Evolutionary conservation across 2,113 vertebrate genomes (phyloP), one percentile per base, ranked within the genome.

Genomic region (Capra hircus): DNA sequence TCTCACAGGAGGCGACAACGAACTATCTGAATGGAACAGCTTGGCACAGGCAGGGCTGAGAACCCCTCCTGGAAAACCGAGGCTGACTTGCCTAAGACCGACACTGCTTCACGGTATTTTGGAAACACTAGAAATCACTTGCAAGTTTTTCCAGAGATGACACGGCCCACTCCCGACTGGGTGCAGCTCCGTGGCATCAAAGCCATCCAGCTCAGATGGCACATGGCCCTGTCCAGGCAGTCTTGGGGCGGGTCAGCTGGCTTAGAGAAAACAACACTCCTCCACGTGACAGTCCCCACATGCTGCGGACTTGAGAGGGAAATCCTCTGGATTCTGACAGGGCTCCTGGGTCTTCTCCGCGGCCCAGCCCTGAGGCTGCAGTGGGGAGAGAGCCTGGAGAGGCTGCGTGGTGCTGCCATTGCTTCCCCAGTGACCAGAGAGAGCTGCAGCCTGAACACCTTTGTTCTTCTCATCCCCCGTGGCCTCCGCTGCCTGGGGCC

Each of bases 281-380:
- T 96, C 94, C 95, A 95, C 52, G 90, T 97, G 98, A 90, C 1
- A 0, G 81, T 74, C 89, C 98, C 43, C 92, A 88, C 59, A 3
- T 45, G 62, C 81, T 92, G 86, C 71, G 92, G 53, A 91, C 53
- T 84, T 83, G 36, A 84, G 97, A 97, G 60, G 17, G 84, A 48
- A 87, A 55, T 71, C 57, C 89, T 98, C 86, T 96, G 96, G 50
- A 59, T 48, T 94, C 96, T 48, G 21, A 7, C 94, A 7, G 13
- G 7, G 59, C 92, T 78, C 62, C 93, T 97, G 78, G 94, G 93
- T 96, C 91, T 81, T 86, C n/a, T 94, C 53, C 57, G 93, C 77
- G 90, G 94, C 89, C 86, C 90, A 52, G 86, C 40, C 71, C 50
- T 23, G 91, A 88, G 67, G 60, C 87, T 53, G 17, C 89, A n/a